Conservation (phyloP, 1,140 invertebrate species). For the Panulirus ornatus region DNA sequence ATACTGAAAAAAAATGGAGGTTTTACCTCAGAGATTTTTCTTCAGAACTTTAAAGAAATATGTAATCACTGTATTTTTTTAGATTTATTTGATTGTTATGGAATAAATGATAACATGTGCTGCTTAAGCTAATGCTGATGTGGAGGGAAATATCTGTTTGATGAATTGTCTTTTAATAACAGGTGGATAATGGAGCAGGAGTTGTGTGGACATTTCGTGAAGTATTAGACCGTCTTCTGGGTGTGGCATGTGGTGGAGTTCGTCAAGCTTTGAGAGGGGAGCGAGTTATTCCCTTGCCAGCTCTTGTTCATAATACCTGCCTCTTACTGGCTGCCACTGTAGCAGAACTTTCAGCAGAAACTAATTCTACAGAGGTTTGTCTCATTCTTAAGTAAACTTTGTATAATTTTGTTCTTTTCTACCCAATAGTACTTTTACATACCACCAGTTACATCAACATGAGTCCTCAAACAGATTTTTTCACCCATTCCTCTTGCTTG, state of each 20-base stretch:
- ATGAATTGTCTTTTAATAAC: conserved; percentile 4
- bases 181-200: conserved; percentile 74
- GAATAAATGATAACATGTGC: not conserved
- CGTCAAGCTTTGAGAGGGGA: conserved; percentile 83
- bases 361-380: conserved; percentile 77
- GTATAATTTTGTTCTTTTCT: conserved; percentile 20
- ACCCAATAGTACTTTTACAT: not conserved
- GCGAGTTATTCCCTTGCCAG: conserved; percentile 80
- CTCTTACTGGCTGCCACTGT: conserved; percentile 90
- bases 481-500: not conserved
- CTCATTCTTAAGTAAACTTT: too few relatives aligned
- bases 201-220: conserved; percentile 88
- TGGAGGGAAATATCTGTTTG: not conserved
- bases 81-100: too few relatives aligned
- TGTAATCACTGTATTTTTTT: too few relatives aligned
- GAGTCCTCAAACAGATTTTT: not conserved
- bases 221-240: conserved; percentile 89
- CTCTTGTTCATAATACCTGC: conserved; percentile 90
- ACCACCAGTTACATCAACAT: not conserved
- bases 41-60: too few relatives aligned
- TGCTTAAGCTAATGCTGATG: not conserved
- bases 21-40: too few relatives aligned
- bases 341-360: conserved; percentile 91
- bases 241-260: conserved; percentile 89
- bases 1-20: too few relatives aligned